Conservation (phyloP, 2,888 invertebrate species). For the Plagodis dolabraria region DNA sequence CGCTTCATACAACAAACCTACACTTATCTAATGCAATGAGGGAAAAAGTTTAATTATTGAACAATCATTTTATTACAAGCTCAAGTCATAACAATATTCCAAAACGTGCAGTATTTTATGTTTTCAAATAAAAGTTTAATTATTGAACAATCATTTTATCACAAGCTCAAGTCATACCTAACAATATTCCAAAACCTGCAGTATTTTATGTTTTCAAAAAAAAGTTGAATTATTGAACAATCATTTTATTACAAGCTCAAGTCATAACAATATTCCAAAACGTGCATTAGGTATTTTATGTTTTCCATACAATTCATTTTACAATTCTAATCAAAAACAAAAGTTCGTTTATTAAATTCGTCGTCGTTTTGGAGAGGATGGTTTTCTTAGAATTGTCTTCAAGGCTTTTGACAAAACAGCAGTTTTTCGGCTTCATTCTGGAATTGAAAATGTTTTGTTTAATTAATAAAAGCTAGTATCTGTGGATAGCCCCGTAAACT, state of each 20-base stretch:
- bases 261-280: conserved; percentile 4
- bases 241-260: conserved; percentile 12
- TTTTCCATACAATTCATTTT: neutral
- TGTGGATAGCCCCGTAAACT: too few species aligned
- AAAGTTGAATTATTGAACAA: neutral
- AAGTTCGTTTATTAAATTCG: conserved; percentile 7
- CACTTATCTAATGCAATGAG: too few species aligned
- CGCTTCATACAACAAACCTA: too few species aligned
- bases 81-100: conserved; percentile 8
- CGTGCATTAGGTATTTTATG: too few species aligned
- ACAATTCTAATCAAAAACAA: conserved; percentile 3
- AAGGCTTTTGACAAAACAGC: conserved; percentile 73
- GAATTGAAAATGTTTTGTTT: conserved; percentile 36
- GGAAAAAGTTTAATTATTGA: neutral
- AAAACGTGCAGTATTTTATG: neutral
- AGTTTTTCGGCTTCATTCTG: conserved; percentile 78
- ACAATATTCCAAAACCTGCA: neutral
- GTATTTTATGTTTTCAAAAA: too few species aligned
- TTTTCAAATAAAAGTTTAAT: too few species aligned
- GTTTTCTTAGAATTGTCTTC: conserved; percentile 36
- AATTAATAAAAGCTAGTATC: too few species aligned
- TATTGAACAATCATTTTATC: conserved; percentile 10
- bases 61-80: conserved; percentile 13
- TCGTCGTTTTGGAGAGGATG: conserved; percentile 18
- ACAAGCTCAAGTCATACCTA: conserved; percentile 11